These are phyloP conservation scores for Notarius lentiginosus DNA, from an alignment of 2,113 vertebrate genomes.

Conservation along the genomic window DNA sequence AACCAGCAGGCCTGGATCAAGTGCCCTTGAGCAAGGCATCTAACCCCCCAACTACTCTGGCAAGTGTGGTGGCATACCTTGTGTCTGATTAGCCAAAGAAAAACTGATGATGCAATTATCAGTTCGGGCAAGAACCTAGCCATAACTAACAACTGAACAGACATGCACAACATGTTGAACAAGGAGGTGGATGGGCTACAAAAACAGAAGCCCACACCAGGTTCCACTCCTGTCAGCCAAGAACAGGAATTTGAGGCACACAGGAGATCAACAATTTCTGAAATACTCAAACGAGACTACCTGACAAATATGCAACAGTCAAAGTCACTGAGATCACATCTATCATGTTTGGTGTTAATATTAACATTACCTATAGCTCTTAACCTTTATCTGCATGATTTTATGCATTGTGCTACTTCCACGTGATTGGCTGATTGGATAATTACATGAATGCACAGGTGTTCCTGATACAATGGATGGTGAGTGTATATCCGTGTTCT, in stretches of 20 bases:
- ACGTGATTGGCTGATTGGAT: constrained; percentile 17
- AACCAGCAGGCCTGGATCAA: no score
- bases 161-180: not conserved
- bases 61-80: no score
- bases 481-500: not conserved
- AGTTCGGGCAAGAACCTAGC: no score
- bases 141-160: no score
- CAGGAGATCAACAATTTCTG: not conserved
- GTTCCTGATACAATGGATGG: constrained; percentile 14
- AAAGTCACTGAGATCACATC: not conserved
- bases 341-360: not conserved
- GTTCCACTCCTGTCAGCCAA: not conserved
- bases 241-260: not conserved
- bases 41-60: no score
- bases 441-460: constrained; percentile 14
- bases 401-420: not conserved
- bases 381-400: not conserved
- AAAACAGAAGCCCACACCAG: not conserved
- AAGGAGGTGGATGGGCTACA: not conserved
- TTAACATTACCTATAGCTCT: not conserved
- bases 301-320: not conserved
- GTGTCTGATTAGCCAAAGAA: no score
- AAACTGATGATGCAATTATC: no score
- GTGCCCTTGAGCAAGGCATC: no score
- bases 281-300: not conserved